Conservation (phyloP, 1,140 invertebrate genomes). For the Eulimnadia texana region DNA sequence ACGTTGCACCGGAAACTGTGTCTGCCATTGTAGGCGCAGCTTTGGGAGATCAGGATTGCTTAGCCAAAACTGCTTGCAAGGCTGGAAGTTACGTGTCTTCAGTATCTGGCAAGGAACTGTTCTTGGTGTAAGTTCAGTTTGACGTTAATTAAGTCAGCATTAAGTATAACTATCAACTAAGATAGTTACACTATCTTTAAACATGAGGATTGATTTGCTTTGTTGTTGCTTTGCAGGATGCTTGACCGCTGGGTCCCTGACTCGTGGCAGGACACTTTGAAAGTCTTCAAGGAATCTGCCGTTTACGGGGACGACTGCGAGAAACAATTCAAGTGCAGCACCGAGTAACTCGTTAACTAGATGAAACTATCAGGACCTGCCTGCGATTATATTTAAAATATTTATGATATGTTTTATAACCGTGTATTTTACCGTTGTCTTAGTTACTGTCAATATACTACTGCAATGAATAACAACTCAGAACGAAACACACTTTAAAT, state of each 20-base stretch:
- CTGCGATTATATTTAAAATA: too few species aligned
- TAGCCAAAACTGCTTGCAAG: conserved; percentile 12
- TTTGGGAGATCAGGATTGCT: conserved; percentile 15
- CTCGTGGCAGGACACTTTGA: conserved; percentile 13
- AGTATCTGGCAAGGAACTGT: conserved; percentile 15
- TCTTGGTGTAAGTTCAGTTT: conserved; percentile 15
- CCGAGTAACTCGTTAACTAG: too few species aligned
- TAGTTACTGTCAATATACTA: too few species aligned
- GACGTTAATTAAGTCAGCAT: not conserved
- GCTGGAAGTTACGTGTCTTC: conserved; percentile 14
- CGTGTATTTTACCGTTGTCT: too few species aligned
- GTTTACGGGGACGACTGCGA: conserved; percentile 17
- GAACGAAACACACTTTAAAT: too few species aligned
- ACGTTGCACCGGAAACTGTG: conserved; percentile 9
- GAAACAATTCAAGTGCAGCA: conserved; percentile 13
- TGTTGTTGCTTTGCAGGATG: conserved; percentile 7
- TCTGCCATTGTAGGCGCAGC: conserved; percentile 14
- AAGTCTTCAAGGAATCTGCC: conserved; percentile 14
- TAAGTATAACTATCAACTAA: not conserved
- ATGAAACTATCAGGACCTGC: too few species aligned
- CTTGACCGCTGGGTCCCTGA: conserved; percentile 15
- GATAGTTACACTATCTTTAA: not conserved
- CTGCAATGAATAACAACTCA: too few species aligned
- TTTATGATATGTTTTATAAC: too few species aligned
- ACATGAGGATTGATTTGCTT: not conserved